Evolutionary conservation across 1,140 invertebrate genomes (phyloP), one percentile per base, ranked within the genome.

Genomic region (Lepidotrigona ventralis): DNA sequence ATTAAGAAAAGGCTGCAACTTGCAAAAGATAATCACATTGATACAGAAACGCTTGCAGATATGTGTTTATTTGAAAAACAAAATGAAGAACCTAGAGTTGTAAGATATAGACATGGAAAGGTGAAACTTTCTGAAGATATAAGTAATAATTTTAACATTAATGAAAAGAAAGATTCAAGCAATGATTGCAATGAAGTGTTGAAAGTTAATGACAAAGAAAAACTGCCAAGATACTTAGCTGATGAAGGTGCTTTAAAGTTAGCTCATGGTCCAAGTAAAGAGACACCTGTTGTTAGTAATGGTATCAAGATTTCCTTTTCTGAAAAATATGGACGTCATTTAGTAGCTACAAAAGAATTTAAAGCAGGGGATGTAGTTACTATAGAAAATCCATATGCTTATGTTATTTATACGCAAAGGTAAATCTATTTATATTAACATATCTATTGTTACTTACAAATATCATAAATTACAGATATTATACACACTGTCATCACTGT

Each of bases 401-500:
- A 95, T 46, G 94, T 97, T 12, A 92, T 98, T 54, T 94, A 97
- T 66, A 95, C 95, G 68, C 93, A 96, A 78, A 95, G 96, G 92
- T 95, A 94, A 17, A 46, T 72, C 75, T 26, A 21, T 53, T 46
- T 51, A 33, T 26, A 53, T 33, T 33, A 39, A 39, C 60, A 54
- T 21, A 60, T 9, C 12, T 79, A 71, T 33, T 54, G 46, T 29
- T n/a, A 51, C 33, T 23, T 46, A 56, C 46, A 69, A 68, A 26
- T 78, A 51, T 58, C 56, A 19, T 78, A 58, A 33, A 53, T 88
- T 89, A 39, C 90, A 96, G 95, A 81, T 92, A 92, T 83, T 94
- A 95, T 56, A 96, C 95, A 58, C 96, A 97, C 89, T 99, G 98
- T 92, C 96, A 96, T 90, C 95, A 97, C 86, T 99, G 98, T 91